These are phyloP conservation scores for Stratiomys singularior DNA, from an alignment of 2,888 invertebrate genomes.

Conservation along the genomic window DNA sequence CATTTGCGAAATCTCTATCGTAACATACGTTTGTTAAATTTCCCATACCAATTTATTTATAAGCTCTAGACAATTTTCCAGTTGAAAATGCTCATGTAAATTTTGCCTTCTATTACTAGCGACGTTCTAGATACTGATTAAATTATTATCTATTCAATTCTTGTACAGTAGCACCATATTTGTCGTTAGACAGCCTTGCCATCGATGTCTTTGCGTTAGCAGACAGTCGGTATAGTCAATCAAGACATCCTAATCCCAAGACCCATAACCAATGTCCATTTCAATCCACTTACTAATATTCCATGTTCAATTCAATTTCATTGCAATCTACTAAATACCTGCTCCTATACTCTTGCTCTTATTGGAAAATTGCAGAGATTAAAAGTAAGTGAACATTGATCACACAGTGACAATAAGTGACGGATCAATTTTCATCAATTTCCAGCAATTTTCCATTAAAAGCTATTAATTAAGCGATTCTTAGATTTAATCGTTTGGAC, in stretches of 20 bases:
- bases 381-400: background rate
- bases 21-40: background rate
- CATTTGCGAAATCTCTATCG: too few species aligned
- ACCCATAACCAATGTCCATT: background rate
- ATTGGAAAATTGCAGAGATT: constrained; percentile 3
- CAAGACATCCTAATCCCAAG: background rate
- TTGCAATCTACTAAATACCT: background rate
- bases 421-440: constrained; percentile 3
- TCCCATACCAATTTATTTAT: constrained; percentile 3
- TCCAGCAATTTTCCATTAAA: background rate
- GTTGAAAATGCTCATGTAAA: background rate
- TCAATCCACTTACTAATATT: background rate
- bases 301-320: background rate
- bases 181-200: too few species aligned
- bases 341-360: background rate
- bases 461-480: background rate
- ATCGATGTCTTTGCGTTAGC: background rate
- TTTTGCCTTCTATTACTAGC: background rate
- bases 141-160: constrained; percentile 6
- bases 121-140: constrained; percentile 4
- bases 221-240: background rate
- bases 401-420: constrained; percentile 1
- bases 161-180: background rate
- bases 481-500: background rate
- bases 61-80: background rate